phyloP scores from a whole-genome alignment of 2,113 vertebrate genomes.

The Merops nubicus region DNA sequence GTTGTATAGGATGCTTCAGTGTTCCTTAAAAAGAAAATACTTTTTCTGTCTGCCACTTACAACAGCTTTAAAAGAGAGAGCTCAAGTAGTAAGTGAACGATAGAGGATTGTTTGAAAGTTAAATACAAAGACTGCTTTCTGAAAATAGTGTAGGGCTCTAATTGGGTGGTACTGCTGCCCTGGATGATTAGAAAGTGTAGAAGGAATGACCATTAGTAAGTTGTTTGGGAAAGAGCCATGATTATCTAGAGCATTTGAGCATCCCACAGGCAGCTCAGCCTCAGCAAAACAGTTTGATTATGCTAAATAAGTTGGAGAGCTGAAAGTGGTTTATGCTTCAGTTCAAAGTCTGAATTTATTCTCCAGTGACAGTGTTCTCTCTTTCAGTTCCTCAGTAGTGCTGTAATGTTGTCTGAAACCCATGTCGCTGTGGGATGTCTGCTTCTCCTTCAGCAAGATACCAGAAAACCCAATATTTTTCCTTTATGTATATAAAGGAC shows the following conservation, averaged over 20 bases:
- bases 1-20: not conserved
- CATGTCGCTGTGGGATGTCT: not conserved
- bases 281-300: not conserved
- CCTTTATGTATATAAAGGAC: not conserved
- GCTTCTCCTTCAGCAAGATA: not conserved
- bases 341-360: not conserved
- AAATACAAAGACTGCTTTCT: not conserved
- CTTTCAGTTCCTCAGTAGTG: not conserved
- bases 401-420: constrained; percentile 28
- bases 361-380: not conserved
- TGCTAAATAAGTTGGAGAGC: not conserved
- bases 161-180: not conserved
- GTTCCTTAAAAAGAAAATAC: not conserved
- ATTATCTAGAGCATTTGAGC: not conserved
- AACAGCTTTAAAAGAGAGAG: not conserved
- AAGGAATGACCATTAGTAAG: not conserved
- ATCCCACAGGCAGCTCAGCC: not conserved
- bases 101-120: not conserved
- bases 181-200: not conserved
- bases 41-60: not conserved
- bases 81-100: not conserved
- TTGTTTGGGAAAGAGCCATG: not conserved
- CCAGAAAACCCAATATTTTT: not conserved
- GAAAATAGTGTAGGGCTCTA: not conserved
- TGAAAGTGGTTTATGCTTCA: not conserved